Percentiles rank a stretch among this genome's conserved stretches.
Evolutionary conservation across 2,888 invertebrate species (phyloP).

Genomic region (Atrina japonica): DNA sequence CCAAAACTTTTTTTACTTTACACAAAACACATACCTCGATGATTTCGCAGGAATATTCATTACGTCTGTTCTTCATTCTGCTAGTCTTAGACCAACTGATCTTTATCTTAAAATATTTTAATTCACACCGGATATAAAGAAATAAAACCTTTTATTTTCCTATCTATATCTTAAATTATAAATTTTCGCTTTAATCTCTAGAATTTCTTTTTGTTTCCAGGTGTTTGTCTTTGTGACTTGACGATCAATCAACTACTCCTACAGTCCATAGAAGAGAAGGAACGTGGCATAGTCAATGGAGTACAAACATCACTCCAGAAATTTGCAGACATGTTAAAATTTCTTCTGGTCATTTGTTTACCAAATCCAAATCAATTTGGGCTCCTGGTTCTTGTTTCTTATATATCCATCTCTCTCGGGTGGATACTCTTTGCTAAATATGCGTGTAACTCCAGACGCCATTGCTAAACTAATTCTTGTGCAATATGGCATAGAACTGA

Average conservation of each 20-base stretch:
- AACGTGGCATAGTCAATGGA: slow-evolving; percentile 82
- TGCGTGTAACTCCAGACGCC: slow-evolving; percentile 63
- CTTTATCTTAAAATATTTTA: too few relatives aligned
- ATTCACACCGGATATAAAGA: too few relatives aligned
- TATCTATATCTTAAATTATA: too few relatives aligned
- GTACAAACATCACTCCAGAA: slow-evolving; percentile 83
- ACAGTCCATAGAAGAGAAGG: slow-evolving; percentile 81
- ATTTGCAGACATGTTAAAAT: slow-evolving; percentile 82
- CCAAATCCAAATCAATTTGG: slow-evolving; percentile 82
- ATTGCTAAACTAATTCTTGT: slow-evolving; percentile 69
- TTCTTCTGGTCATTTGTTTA: slow-evolving; percentile 81
- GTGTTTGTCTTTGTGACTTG: slow-evolving; percentile 83
- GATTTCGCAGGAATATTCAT: too few relatives aligned
- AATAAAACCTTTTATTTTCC: too few relatives aligned
- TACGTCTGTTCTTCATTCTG: too few relatives aligned
- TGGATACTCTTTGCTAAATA: slow-evolving; percentile 72
- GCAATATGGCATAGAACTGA: slow-evolving; percentile 39
- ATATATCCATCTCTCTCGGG: slow-evolving; percentile 72
- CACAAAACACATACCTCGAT: too few relatives aligned
- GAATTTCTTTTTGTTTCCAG: too few relatives aligned
- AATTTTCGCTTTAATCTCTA: too few relatives aligned
- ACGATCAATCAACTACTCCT: slow-evolving; percentile 82
- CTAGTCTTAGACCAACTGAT: too few relatives aligned
- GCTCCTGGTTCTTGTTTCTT: slow-evolving; percentile 81
- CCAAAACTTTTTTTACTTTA: too few relatives aligned